Evolutionary conservation across 1,140 invertebrate species (phyloP).

Genomic region (Bombus pascuorum): DNA sequence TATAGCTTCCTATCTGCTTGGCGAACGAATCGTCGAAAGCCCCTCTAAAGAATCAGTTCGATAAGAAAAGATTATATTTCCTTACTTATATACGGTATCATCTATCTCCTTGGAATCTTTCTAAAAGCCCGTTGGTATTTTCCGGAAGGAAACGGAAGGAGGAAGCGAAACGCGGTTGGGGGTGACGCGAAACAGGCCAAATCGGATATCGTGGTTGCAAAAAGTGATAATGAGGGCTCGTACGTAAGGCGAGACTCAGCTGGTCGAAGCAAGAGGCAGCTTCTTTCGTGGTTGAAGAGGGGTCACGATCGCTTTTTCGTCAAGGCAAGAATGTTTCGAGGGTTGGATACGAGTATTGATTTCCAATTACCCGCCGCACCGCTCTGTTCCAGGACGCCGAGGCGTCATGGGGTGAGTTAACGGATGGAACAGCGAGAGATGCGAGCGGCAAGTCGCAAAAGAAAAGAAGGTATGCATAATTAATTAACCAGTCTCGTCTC

Average conservation of each 20-base stretch:
- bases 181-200: too few relatives aligned
- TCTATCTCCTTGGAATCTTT: not conserved
- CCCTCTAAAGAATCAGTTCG: not conserved
- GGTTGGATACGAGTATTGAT: slow-evolving; percentile 48
- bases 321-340: slow-evolving; percentile 54
- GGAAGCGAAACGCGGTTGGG: too few relatives aligned
- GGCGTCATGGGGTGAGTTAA: not conserved
- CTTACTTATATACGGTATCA: too few relatives aligned
- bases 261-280: not conserved
- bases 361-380: slow-evolving; percentile 40
- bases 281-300: slow-evolving; percentile 23
- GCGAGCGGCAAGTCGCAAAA: not conserved
- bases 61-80: not conserved
- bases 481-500: slow-evolving; percentile 49
- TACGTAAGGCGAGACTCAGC: slow-evolving; percentile 15
- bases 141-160: not conserved
- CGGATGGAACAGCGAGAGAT: not conserved
- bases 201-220: not conserved
- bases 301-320: slow-evolving; percentile 48
- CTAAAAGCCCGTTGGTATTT: not conserved
- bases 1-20: not conserved
- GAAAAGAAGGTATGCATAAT: slow-evolving; percentile 51
- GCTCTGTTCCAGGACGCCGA: slow-evolving; percentile 1
- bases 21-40: not conserved
- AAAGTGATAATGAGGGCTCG: slow-evolving; percentile 35